Evolutionary conservation across 2,888 invertebrate genomes (phyloP).

Genomic region (Plebejus melissa): DNA sequence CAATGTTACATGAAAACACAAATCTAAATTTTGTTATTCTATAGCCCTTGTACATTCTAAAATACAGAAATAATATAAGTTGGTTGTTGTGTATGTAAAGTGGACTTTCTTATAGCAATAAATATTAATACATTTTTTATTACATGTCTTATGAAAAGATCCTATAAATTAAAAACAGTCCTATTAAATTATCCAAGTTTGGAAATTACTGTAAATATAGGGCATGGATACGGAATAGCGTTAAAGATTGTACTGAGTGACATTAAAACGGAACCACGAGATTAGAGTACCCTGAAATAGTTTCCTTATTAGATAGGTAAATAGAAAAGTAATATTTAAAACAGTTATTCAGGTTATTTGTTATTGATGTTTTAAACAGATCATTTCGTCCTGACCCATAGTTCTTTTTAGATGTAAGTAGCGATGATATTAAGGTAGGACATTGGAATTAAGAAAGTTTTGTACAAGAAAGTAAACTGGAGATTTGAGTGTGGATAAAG

Average conservation of each 20-base stretch:
- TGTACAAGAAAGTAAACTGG: slow-evolving; percentile 19
- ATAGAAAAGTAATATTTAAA: slow-evolving; percentile 60
- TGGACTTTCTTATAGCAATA: neutral
- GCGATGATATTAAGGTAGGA: slow-evolving; percentile 33
- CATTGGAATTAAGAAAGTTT: slow-evolving; percentile 30
- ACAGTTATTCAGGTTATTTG: slow-evolving; percentile 50
- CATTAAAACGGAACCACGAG: slow-evolving; percentile 29
- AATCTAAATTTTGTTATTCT: neutral
- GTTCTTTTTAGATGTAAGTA: slow-evolving; percentile 43
- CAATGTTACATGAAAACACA: slow-evolving; percentile 5
- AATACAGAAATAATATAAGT: neutral
- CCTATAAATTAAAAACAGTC: slow-evolving; percentile 18
- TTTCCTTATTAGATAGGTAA: slow-evolving; percentile 65
- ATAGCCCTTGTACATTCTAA: neutral
- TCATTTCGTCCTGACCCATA: slow-evolving; percentile 54
- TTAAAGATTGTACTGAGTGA: slow-evolving; percentile 19
- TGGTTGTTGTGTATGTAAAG: neutral
- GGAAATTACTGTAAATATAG: slow-evolving; percentile 8
- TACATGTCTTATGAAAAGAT: neutral
- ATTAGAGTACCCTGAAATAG: slow-evolving; percentile 46
- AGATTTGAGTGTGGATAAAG: slow-evolving; percentile 11
- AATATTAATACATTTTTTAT: neutral
- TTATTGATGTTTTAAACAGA: slow-evolving; percentile 50
- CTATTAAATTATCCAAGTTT: slow-evolving; percentile 23
- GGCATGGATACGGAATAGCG: slow-evolving; percentile 1